A percentile compares a stretch with the other conserved stretches of the same genome.
Evolutionary conservation across 2,113 vertebrate species (phyloP).

Genomic region (Dolichallabes microphthalmus): DNA sequence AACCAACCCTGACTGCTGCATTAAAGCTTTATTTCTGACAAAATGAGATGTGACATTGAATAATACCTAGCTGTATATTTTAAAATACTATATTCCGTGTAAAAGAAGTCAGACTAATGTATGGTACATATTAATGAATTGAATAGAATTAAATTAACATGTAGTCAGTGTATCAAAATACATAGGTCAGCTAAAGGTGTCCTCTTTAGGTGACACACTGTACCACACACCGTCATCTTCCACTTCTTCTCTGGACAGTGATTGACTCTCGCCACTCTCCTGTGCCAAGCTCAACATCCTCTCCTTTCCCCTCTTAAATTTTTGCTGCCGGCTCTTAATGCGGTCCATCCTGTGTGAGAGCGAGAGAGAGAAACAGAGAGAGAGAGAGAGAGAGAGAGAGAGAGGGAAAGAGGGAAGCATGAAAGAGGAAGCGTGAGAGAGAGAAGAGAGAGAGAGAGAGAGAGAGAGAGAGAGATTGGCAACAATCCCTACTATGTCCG

Average conservation of each 20-base stretch:
- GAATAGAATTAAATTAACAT: not conserved
- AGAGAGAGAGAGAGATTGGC: slow-evolving; percentile 6
- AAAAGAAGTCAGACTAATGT: not conserved
- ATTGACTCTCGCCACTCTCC: slow-evolving; percentile 73
- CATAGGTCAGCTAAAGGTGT: slow-evolving; percentile 16
- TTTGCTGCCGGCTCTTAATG: slow-evolving; percentile 92
- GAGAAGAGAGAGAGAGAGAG: not conserved
- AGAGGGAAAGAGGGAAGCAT: not conserved
- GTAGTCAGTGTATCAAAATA: slow-evolving; percentile 37
- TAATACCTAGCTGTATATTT: not conserved
- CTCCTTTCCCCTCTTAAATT: slow-evolving; percentile 93
- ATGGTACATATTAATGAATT: not conserved
- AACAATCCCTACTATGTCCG: not conserved
- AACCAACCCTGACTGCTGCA: not conserved
- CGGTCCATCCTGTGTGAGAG: slow-evolving; percentile 84
- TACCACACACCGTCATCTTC: slow-evolving; percentile 71
- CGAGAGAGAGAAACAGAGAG: not conserved
- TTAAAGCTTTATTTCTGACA: slow-evolving; percentile 36
- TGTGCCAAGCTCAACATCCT: slow-evolving; percentile 85
- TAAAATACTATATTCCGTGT: not conserved
- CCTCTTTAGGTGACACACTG: not conserved
- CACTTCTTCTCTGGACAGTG: slow-evolving; percentile 69
- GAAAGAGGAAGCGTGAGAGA: not conserved
- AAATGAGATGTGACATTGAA: slow-evolving; percentile 41
- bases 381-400: not conserved